Evolutionary conservation across 2,888 invertebrate genomes (phyloP).

Genomic region (Pollenia angustigena): DNA sequence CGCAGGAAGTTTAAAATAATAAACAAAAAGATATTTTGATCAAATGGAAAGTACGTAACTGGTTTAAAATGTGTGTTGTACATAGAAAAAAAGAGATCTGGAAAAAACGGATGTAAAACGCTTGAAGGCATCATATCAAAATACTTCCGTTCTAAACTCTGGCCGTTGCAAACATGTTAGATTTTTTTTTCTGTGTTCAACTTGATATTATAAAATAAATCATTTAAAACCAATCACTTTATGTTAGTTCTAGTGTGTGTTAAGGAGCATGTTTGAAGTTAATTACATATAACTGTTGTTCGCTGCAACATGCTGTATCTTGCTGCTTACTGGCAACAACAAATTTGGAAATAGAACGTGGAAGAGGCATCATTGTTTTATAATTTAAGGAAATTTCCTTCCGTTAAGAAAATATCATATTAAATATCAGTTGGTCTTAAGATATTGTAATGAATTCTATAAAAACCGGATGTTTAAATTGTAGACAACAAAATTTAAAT

Average conservation of each 20-base stretch:
- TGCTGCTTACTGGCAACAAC: background rate
- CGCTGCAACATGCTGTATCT: background rate
- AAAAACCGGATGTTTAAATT: conserved; percentile 21
- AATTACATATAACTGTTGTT: conserved; percentile 26
- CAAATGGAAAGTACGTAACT: conserved; percentile 45
- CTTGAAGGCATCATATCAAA: conserved; percentile 67
- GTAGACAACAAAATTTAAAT: too few relatives aligned
- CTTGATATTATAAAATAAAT: conserved; percentile 32
- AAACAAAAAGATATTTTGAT: conserved; percentile 64
- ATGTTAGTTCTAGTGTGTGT: background rate
- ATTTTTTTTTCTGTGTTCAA: background rate
- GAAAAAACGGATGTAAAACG: conserved; percentile 65
- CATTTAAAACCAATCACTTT: conserved; percentile 38
- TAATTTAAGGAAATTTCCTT: conserved; percentile 72
- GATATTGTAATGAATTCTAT: background rate
- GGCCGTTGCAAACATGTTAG: background rate
- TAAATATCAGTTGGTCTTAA: background rate
- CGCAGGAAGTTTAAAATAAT: conserved; percentile 66
- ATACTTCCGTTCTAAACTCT: conserved; percentile 70
- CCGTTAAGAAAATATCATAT: conserved; percentile 33
- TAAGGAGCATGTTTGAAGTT: conserved; percentile 23
- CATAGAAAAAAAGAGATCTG: conserved; percentile 6
- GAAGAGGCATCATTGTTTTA: background rate
- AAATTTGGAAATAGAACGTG: conserved; percentile 9
- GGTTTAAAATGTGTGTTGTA: conserved; percentile 33